Percentiles rank a stretch among this genome's conserved stretches.
Conservation (phyloP, 2,888 invertebrate genomes). For the Diaprepes abbreviatus region DNA sequence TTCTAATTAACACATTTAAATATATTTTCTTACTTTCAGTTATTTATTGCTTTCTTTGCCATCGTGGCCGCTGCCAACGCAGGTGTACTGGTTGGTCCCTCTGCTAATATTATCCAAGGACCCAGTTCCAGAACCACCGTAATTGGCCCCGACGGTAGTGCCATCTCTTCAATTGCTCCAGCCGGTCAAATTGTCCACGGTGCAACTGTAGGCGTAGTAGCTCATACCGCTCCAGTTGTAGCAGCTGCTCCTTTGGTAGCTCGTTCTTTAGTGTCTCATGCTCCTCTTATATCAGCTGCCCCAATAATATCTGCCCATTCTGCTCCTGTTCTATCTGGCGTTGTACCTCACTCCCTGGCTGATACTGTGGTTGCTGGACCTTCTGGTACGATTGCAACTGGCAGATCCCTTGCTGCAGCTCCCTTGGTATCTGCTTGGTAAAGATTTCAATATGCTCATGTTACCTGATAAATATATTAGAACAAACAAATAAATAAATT, state of each 20-base stretch:
- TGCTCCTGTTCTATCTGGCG: slow-evolving; percentile 13
- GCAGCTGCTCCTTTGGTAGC: background rate
- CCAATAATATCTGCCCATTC: slow-evolving; percentile 16
- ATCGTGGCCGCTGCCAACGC: slow-evolving; percentile 53
- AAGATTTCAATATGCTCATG: background rate
- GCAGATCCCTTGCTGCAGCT: slow-evolving; percentile 47
- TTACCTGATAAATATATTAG: too few relatives aligned
- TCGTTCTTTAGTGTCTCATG: background rate
- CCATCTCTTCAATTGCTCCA: slow-evolving; percentile 57
- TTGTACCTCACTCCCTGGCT: slow-evolving; percentile 8
- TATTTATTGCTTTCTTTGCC: slow-evolving; percentile 56
- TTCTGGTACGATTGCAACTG: slow-evolving; percentile 55
- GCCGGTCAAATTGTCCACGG: slow-evolving; percentile 57
- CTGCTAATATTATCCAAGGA: slow-evolving; percentile 58
- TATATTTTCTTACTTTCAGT: slow-evolving; percentile 12
- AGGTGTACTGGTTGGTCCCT: slow-evolving; percentile 45
- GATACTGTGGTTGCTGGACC: slow-evolving; percentile 57
- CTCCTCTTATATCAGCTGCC: slow-evolving; percentile 30
- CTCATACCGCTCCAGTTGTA: slow-evolving; percentile 21
- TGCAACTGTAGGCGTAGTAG: slow-evolving; percentile 43
- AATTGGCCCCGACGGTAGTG: slow-evolving; percentile 59
- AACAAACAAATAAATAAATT: too few relatives aligned
- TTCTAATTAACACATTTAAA: too few relatives aligned
- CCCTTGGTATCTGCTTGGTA: slow-evolving; percentile 28
- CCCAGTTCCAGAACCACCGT: slow-evolving; percentile 59